These are phyloP conservation scores for Chalcosyrphus nemorum DNA, from an alignment of 2,888 invertebrate species.

Conservation along the genomic window DNA sequence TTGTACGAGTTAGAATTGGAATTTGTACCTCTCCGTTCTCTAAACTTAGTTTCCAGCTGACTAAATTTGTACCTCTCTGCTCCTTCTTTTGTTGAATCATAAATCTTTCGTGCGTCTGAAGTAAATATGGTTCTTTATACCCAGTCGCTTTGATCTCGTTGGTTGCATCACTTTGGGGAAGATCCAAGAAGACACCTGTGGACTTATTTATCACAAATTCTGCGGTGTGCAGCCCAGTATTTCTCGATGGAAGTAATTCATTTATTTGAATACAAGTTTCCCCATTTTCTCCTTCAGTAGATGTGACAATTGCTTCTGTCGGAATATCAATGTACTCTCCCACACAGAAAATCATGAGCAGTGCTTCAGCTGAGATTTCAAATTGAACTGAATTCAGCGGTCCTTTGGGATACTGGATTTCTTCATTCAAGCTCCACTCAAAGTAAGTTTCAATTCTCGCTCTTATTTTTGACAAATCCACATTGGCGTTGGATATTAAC, in stretches of 20 bases:
- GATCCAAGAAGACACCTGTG: conserved; percentile 8
- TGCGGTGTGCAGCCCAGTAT: conserved; percentile 78
- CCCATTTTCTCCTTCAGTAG: conserved; percentile 46
- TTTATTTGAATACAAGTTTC: conserved; percentile 75
- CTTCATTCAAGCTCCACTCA: background rate
- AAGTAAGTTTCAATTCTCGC: conserved; percentile 74
- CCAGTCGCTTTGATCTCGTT: conserved; percentile 21
- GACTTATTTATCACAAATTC: conserved; percentile 70
- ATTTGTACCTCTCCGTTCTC: conserved; percentile 4
- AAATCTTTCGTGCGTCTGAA: background rate
- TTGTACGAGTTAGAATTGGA: conserved; percentile 15
- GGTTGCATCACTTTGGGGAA: too few relatives aligned
- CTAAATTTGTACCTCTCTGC: background rate
- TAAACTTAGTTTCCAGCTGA: conserved; percentile 41
- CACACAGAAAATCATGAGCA: conserved; percentile 76
- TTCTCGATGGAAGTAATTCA: conserved; percentile 76
- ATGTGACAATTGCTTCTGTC: conserved; percentile 75
- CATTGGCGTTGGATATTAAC: conserved; percentile 9
- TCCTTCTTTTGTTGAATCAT: background rate
- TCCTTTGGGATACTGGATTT: too few relatives aligned
- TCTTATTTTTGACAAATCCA: conserved; percentile 71
- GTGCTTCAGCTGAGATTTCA: conserved; percentile 75
- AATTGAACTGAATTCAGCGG: background rate
- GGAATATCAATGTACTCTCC: conserved; percentile 77
- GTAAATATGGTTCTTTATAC: background rate